Evolutionary conservation across 2,113 vertebrate species (phyloP).

Genomic region (Aspiorhynchus laticeps): DNA sequence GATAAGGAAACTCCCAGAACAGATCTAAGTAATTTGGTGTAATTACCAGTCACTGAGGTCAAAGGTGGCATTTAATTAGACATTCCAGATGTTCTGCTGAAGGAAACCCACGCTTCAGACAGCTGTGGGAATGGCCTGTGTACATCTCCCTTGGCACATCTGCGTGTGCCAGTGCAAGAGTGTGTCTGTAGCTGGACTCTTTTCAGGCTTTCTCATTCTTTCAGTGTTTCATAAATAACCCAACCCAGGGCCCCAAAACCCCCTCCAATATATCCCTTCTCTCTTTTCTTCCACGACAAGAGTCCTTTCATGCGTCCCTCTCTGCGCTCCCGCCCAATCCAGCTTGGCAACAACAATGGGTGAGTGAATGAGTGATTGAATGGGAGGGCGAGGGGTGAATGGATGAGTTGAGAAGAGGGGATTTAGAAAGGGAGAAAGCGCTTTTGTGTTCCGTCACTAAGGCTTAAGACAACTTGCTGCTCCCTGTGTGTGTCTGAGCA

Average conservation of each 20-base stretch:
- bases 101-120: neutral
- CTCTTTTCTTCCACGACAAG: slow-evolving; percentile 34
- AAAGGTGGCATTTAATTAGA: neutral
- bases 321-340: slow-evolving; percentile 19
- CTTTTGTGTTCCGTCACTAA: slow-evolving; percentile 31
- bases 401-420: slow-evolving; percentile 24
- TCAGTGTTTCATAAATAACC: slow-evolving; percentile 22
- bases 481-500: slow-evolving; percentile 41
- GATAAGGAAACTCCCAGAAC: neutral
- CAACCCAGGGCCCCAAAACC: neutral
- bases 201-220: slow-evolving; percentile 40
- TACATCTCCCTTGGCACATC: neutral
- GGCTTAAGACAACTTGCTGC: slow-evolving; percentile 31
- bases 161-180: neutral
- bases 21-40: neutral
- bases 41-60: slow-evolving; percentile 21
- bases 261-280: slow-evolving; percentile 35
- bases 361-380: slow-evolving; percentile 41
- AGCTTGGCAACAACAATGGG: slow-evolving; percentile 34
- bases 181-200: slow-evolving; percentile 51
- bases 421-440: slow-evolving; percentile 30
- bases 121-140: neutral
- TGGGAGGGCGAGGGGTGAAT: slow-evolving; percentile 42
- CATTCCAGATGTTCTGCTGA: slow-evolving; percentile 13
- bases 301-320: slow-evolving; percentile 8